Evolutionary conservation across 2,113 vertebrate species (phyloP).

Genomic region (Benitochromis conjunctus): DNA sequence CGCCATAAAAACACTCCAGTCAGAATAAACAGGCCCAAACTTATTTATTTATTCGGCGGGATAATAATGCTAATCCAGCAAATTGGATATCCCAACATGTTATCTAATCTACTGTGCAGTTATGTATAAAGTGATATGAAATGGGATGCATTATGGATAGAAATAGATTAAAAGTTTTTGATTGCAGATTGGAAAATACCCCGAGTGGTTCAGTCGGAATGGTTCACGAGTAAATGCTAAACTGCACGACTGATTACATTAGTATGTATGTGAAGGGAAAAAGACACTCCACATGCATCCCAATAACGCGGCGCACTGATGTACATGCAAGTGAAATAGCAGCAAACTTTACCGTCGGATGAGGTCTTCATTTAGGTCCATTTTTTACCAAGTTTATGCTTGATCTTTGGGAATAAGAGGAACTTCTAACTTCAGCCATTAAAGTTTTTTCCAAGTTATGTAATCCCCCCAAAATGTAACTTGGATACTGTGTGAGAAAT

Average conservation of each 20-base stretch:
- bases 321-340: background rate
- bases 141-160: background rate
- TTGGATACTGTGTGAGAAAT: background rate
- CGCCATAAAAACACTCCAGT: background rate
- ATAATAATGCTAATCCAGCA: background rate
- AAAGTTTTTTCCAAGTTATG: background rate
- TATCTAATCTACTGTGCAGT: background rate
- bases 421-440: background rate
- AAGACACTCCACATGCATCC: background rate
- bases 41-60: background rate
- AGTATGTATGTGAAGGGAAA: background rate
- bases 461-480: fast-evolving
- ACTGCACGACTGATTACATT: background rate
- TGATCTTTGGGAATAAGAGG: background rate
- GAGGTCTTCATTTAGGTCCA: background rate
- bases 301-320: fast-evolving
- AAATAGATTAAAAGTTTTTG: background rate
- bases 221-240: background rate
- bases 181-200: background rate
- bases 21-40: background rate
- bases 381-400: fast-evolving
- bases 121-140: background rate
- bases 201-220: background rate
- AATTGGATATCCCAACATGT: background rate
- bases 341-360: background rate